Conservation (phyloP, 2,797 vertebrate genomes). For the Novumbra hubbsi region DNA sequence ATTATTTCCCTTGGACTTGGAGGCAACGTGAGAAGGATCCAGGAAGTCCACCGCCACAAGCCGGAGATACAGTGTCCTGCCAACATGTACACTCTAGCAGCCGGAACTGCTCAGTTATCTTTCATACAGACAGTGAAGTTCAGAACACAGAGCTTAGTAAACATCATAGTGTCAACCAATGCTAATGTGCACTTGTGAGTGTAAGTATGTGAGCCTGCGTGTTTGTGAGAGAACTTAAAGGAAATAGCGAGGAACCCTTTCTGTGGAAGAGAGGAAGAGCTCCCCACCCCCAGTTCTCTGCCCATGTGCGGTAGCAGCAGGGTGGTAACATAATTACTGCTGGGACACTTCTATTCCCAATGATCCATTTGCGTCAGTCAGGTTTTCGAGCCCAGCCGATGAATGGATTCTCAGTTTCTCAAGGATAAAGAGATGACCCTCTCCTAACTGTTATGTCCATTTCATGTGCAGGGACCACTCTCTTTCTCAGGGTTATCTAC, state of each 20-base stretch:
- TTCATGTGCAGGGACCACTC: conserved; percentile 71
- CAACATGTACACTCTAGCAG: conserved; percentile 29
- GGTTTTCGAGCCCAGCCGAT: conserved; percentile 77
- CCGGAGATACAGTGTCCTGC: conserved; percentile 36
- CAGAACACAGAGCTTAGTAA: conserved; percentile 33
- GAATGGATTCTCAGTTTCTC: conserved; percentile 84
- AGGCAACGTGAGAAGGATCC: conserved; percentile 41
- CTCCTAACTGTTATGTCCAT: conserved; percentile 77
- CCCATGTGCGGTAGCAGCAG: conserved; percentile 73
- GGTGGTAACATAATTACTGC: conserved; percentile 84
- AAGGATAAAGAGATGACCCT: conserved; percentile 85
- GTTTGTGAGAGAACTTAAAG: conserved; percentile 62
- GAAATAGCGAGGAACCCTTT: conserved; percentile 63
- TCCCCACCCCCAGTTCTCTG: conserved; percentile 70
- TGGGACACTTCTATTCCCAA: conserved; percentile 83
- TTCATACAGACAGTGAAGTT: conserved; percentile 27
- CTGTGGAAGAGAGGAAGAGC: conserved; percentile 53
- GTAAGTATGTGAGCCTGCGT: neutral
- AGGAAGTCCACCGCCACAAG: conserved; percentile 54
- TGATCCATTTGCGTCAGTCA: conserved; percentile 84
- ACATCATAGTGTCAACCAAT: conserved; percentile 58
- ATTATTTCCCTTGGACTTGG: conserved; percentile 41
- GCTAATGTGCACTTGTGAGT: conserved; percentile 38
- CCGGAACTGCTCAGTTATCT: conserved; percentile 18
- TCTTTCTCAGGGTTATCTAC: conserved; percentile 68